These are phyloP conservation scores for Ricordea florida DNA, from an alignment of 92 coral and sea anemone species.

Conservation along the genomic window DNA sequence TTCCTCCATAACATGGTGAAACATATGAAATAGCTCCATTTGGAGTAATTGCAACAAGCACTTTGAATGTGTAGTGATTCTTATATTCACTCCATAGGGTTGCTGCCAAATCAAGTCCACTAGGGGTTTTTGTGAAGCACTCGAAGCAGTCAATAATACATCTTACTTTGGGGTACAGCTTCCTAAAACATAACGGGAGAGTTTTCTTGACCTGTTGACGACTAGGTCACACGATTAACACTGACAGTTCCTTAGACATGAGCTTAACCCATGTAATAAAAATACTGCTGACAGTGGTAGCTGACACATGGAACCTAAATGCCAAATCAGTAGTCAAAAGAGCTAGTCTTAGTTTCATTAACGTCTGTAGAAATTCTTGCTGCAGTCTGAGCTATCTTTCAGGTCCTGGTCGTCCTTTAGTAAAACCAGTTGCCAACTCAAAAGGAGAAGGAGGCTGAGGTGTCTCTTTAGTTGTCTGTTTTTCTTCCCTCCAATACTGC, in stretches of 20 bases:
- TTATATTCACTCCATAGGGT: slow-evolving; percentile 76
- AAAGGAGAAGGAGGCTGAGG: slow-evolving; percentile 34
- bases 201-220: slow-evolving; percentile 53
- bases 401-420: slow-evolving; percentile 31
- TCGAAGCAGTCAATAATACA: slow-evolving; percentile 68
- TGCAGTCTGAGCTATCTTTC: slow-evolving; percentile 28
- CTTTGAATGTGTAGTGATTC: slow-evolving; percentile 58
- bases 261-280: slow-evolving; percentile 60
- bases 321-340: no score
- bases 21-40: slow-evolving; percentile 42
- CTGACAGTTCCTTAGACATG: slow-evolving; percentile 65
- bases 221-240: slow-evolving; percentile 62
- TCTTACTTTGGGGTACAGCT: slow-evolving; percentile 56
- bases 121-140: slow-evolving; percentile 67
- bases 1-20: slow-evolving; percentile 26
- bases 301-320: no score
- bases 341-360: slow-evolving; percentile 57
- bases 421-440: slow-evolving; percentile 7
- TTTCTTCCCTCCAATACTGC: slow-evolving; percentile 73
- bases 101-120: slow-evolving; percentile 67
- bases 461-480: slow-evolving; percentile 55
- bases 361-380: slow-evolving; percentile 57
- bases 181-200: slow-evolving; percentile 51
- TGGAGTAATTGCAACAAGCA: slow-evolving; percentile 38
- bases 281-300: no score